These are phyloP conservation scores for Achatina immaculata DNA, from an alignment of 1,140 invertebrate species.

Conservation along the genomic window DNA sequence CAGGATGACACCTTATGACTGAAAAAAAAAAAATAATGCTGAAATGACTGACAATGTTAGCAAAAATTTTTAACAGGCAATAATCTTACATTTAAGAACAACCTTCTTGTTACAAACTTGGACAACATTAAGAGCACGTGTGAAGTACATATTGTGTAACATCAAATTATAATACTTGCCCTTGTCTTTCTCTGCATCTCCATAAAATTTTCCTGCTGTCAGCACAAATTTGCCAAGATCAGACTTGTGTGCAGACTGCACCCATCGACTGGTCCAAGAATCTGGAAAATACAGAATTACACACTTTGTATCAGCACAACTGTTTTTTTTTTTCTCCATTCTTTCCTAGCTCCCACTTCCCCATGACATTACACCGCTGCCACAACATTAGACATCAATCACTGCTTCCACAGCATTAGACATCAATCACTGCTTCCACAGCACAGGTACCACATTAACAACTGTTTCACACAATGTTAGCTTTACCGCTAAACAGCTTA, in stretches of 20 bases:
- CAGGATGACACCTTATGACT: conserved; percentile 75
- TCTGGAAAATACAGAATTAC: conserved; percentile 47
- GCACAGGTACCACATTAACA: too few relatives aligned
- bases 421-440: too few relatives aligned
- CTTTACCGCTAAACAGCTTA: too few relatives aligned
- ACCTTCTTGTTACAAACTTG: neutral
- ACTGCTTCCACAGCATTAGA: too few relatives aligned
- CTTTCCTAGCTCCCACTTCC: neutral
- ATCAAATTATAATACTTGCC: too few relatives aligned
- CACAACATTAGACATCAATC: too few relatives aligned
- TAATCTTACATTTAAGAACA: neutral
- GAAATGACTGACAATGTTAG: neutral
- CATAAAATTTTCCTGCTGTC: conserved; percentile 95
- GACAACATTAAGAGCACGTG: too few relatives aligned
- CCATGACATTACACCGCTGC: neutral
- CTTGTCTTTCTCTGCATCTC: conserved; percentile 92
- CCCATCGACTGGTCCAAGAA: conserved; percentile 85
- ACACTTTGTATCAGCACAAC: neutral
- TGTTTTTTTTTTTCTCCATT: neutral
- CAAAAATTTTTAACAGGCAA: neutral
- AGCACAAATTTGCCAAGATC: conserved; percentile 95
- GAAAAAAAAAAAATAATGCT: neutral
- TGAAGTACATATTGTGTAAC: too few relatives aligned
- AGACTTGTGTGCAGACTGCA: conserved; percentile 91
- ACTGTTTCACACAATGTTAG: too few relatives aligned